phyloP scores from a whole-genome alignment of 1,140 invertebrate genomes.

The Nylanderia fulva region DNA sequence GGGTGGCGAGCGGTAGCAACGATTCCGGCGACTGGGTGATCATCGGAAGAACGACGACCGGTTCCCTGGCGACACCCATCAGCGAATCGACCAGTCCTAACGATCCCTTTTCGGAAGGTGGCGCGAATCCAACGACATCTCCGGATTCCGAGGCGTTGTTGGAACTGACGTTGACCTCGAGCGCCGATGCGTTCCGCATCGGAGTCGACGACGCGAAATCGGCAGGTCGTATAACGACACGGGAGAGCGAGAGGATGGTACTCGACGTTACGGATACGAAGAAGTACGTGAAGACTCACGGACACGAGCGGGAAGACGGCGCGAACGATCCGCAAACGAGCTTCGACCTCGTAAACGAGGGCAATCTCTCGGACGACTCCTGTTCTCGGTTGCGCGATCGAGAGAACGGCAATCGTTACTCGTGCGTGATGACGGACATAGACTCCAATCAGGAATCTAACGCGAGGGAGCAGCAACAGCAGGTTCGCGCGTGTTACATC shows the following conservation, averaged over 20 bases:
- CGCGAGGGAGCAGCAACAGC: constrained; percentile 63
- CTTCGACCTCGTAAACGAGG: constrained; percentile 39
- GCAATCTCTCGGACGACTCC: constrained; percentile 28
- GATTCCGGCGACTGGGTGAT: constrained; percentile 81
- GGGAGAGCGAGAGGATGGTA: constrained; percentile 75
- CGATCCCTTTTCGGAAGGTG: constrained; percentile 73
- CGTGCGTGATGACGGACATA: constrained; percentile 45
- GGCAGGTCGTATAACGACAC: constrained; percentile 75
- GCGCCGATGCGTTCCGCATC: constrained; percentile 80
- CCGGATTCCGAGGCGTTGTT: constrained; percentile 80
- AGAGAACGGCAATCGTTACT: constrained; percentile 72
- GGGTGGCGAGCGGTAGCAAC: constrained; percentile 74
- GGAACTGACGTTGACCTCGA: constrained; percentile 81
- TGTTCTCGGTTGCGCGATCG: constrained; percentile 37
- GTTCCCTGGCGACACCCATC: constrained; percentile 76
- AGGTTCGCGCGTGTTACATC: constrained; percentile 55
- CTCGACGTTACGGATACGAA: constrained; percentile 72
- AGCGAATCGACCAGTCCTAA: constrained; percentile 80
- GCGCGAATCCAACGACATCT: constrained; percentile 71
- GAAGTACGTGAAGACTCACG: constrained; percentile 30
- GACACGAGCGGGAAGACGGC: constrained; percentile 2
- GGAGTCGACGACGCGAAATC: constrained; percentile 78
- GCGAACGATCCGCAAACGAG: constrained; percentile 21
- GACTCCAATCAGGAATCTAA: constrained; percentile 52
- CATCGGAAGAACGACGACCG: constrained; percentile 78